A percentile compares a stretch with the other conserved stretches of the same genome.
These are phyloP conservation scores for Coboldia fuscipes DNA, from an alignment of 1,140 invertebrate genomes.

Conservation along the genomic window DNA sequence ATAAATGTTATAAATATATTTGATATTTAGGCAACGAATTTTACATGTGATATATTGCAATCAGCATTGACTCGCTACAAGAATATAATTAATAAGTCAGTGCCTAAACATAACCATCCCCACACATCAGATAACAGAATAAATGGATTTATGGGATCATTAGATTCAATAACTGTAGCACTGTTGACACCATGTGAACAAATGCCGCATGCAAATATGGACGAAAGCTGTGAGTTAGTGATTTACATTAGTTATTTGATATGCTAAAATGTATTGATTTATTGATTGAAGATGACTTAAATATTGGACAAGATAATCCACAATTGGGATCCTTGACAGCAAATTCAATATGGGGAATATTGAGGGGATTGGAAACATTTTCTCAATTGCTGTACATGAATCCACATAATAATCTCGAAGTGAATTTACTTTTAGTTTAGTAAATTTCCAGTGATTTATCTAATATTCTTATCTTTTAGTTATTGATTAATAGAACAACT, in stretches of 20 bases:
- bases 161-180: slow-evolving; percentile 25
- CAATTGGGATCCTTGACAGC: slow-evolving; percentile 16
- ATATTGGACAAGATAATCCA: slow-evolving; percentile 5
- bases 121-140: not conserved
- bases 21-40: slow-evolving; percentile 4
- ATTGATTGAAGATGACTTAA: slow-evolving; percentile 2
- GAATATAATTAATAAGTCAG: too few relatives aligned
- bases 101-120: not conserved
- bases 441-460: slow-evolving; percentile 1
- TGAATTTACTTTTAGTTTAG: not conserved
- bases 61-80: slow-evolving; percentile 17
- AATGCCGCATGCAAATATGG: slow-evolving; percentile 38
- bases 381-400: slow-evolving; percentile 38
- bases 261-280: not conserved
- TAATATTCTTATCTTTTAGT: slow-evolving; percentile 14
- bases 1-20: not conserved
- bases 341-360: slow-evolving; percentile 47
- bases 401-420: slow-evolving; percentile 12
- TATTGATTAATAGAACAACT: slow-evolving; percentile 25
- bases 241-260: not conserved
- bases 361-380: slow-evolving; percentile 61
- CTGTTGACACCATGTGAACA: slow-evolving; percentile 28
- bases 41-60: slow-evolving; percentile 14
- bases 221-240: slow-evolving; percentile 42
- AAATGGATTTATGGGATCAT: slow-evolving; percentile 14